Base-by-base conservation (phyloP, 2,888 invertebrate species). In the Limnephilus lunatus region DNA sequence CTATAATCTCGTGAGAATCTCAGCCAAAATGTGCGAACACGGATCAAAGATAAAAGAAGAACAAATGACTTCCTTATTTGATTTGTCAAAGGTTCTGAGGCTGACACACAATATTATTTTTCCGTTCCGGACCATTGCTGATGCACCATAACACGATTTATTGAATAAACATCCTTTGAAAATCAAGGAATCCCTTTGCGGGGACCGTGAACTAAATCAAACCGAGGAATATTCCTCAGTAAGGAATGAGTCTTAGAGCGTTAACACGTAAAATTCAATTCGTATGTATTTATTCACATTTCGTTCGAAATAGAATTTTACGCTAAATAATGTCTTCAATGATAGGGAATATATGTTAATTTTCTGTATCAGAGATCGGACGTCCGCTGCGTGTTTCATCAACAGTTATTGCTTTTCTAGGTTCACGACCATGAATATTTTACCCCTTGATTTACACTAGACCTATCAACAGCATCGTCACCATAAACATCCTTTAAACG, bases 41-140 rank as follows among this genome's bases (percentile, higher is more conserved):
- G n/a, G 32, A 90, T 32, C 19, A 85, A 85, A 68, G 89, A 68
- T 30, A 35, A 68, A 85, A 80, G 85, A 91, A n/a, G 85, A 90
- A 92, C 90, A 90, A 92, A 92, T 91, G 91, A 90, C 90, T 92
- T 93, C 91, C 93, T 93, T 91, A 92, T 93, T 92, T 92, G 93
- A 93, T 93, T 93, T 92, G 93, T 92, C 91, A 91, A 92, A 92
- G 91, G 92, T 90, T 91, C 80, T 53, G 7, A 32, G 15, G 30
- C 53, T 30, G 30, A 30, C 35, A 53, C 31, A 30, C 3, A 31
- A 35, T 88, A 68, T 88, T 88, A 35, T n/a, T 31, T 53, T 88
- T 31, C 88, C 85, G 35, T 85, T 85, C n/a, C 68, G n/a, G 30
- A 30, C 88, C 68, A 88, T 68, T 80, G 53, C 68, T 48, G 88